These are phyloP conservation scores for Trinectes maculatus DNA, from an alignment of 2,113 vertebrate species.

Conservation along the genomic window DNA sequence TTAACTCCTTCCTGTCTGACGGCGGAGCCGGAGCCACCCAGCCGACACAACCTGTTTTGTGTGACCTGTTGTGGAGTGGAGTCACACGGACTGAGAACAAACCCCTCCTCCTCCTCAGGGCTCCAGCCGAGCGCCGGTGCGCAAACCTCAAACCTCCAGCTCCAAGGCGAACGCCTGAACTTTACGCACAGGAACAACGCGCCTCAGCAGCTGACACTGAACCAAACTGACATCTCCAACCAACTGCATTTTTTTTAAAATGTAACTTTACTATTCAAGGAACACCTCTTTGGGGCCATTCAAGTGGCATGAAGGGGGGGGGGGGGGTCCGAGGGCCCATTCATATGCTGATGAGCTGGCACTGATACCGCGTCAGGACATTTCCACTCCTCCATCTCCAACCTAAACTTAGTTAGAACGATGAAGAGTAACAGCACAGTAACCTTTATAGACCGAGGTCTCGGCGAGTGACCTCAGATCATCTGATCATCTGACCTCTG, in stretches of 20 bases:
- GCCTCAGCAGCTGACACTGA: conserved; percentile 15
- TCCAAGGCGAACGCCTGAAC: background rate
- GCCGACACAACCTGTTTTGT: conserved; percentile 37
- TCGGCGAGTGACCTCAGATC: too few relatives aligned
- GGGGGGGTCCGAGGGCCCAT: conserved; percentile 26
- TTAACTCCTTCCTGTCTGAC: conserved; percentile 74
- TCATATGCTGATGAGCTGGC: conserved; percentile 78
- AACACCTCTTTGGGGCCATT: conserved; percentile 43
- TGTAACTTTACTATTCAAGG: conserved; percentile 24
- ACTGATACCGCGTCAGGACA: conserved; percentile 35
- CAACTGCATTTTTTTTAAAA: conserved; percentile 54
- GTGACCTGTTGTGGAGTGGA: conserved; percentile 58
- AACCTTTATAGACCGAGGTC: too few relatives aligned
- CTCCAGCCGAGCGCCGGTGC: background rate
- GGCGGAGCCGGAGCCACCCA: conserved; percentile 14
- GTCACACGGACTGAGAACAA: background rate
- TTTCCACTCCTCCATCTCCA: too few relatives aligned
- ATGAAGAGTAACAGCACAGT: too few relatives aligned
- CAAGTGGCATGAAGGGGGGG: conserved; percentile 33
- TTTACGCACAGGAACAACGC: conserved; percentile 8
- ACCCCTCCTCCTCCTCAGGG: background rate
- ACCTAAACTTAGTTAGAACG: too few relatives aligned
- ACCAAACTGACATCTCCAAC: conserved; percentile 23
- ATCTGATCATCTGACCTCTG: too few relatives aligned
- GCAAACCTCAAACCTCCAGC: background rate